phyloP scores from a whole-genome alignment of 2,888 invertebrate genomes.

The Cylindroiulus punctatus region DNA sequence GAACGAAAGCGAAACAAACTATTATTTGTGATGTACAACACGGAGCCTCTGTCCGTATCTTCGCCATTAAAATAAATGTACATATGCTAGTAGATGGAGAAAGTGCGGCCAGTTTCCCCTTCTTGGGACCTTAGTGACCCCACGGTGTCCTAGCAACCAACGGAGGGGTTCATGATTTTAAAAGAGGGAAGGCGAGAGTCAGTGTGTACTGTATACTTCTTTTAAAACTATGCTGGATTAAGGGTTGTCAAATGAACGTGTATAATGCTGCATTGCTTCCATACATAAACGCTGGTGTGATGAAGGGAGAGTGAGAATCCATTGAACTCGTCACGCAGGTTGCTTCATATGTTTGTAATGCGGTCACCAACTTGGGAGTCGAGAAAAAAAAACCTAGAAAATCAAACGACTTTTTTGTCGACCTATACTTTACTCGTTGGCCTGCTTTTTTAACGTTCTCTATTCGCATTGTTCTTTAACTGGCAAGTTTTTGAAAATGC shows the following conservation, averaged over 20 bases:
- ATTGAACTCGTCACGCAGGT: slow-evolving; percentile 49
- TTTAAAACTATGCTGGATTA: slow-evolving; percentile 43
- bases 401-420: slow-evolving; percentile 37
- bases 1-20: slow-evolving; percentile 42
- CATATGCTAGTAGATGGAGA: slow-evolving; percentile 45
- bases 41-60: slow-evolving; percentile 38
- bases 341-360: slow-evolving; percentile 42
- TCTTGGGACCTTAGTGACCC: slow-evolving; percentile 49
- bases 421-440: slow-evolving; percentile 23
- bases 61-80: slow-evolving; percentile 48
- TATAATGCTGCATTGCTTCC: slow-evolving; percentile 6
- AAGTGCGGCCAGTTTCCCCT: slow-evolving; percentile 52
- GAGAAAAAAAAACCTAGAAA: background rate
- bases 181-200: slow-evolving; percentile 44
- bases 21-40: slow-evolving; percentile 38
- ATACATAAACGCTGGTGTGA: slow-evolving; percentile 30
- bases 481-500: slow-evolving; percentile 5
- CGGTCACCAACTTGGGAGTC: slow-evolving; percentile 49
- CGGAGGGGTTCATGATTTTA: slow-evolving; percentile 48
- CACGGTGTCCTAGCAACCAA: slow-evolving; percentile 48
- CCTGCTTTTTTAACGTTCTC: background rate
- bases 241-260: slow-evolving; percentile 46
- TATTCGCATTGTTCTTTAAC: slow-evolving; percentile 29
- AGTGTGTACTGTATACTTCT: slow-evolving; percentile 43
- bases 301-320: slow-evolving; percentile 47